Percentiles rank a stretch among this genome's conserved stretches.
phyloP scores from a whole-genome alignment of 2,888 invertebrate genomes.

The Thelaira solivaga region DNA sequence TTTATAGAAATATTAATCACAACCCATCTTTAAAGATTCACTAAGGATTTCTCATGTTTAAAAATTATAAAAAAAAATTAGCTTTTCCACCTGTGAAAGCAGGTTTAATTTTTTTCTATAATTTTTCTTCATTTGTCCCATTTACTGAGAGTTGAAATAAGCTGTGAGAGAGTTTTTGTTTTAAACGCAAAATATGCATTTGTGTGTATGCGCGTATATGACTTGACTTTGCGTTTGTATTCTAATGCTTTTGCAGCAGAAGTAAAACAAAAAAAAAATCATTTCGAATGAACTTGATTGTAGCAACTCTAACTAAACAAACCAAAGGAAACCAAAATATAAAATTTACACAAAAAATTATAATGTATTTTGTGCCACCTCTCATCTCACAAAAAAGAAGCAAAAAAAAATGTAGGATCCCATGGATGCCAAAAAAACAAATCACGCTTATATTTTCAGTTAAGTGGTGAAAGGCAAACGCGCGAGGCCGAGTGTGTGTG shows the following conservation, averaged over 20 bases:
- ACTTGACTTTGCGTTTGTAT: not conserved
- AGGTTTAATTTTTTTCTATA: constrained; percentile 4
- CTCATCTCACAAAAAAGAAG: constrained; percentile 20
- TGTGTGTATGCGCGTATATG: not conserved
- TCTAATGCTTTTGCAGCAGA: constrained; percentile 1
- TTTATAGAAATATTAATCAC: too few relatives aligned
- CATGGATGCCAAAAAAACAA: constrained; percentile 5
- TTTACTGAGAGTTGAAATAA: constrained; percentile 25
- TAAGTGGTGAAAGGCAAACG: constrained; percentile 54
- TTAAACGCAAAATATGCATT: not conserved
- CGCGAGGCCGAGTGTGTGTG: constrained; percentile 31
- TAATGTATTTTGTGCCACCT: not conserved
- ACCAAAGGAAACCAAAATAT: not conserved
- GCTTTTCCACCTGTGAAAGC: not conserved
- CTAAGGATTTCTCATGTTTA: too few relatives aligned
- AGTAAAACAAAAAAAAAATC: too few relatives aligned
- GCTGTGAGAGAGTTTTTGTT: not conserved
- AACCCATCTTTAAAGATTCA: too few relatives aligned
- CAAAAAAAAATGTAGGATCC: too few relatives aligned
- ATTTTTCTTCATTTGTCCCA: not conserved
- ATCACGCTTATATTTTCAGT: constrained; percentile 29
- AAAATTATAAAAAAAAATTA: not conserved
- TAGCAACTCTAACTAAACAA: constrained; percentile 3
- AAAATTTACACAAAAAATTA: not conserved
- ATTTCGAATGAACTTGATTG: not conserved